Percentiles rank a stretch among this genome's conserved stretches.
Evolutionary conservation across 2,888 invertebrate genomes (phyloP).

Genomic region (Erannis defoliaria): DNA sequence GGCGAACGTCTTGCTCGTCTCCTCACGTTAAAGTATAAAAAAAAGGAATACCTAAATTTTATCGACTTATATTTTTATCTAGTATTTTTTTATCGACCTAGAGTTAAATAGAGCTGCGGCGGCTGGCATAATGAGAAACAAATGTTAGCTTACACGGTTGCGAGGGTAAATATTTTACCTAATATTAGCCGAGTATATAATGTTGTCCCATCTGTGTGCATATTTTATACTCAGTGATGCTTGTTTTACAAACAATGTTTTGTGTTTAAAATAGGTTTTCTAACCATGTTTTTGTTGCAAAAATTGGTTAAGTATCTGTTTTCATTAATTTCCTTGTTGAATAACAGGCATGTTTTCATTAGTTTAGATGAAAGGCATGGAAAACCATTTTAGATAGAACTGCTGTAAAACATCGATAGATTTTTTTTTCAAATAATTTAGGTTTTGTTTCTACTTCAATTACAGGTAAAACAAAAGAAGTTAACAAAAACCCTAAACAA

Average conservation of each 20-base stretch:
- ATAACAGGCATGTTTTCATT: background rate
- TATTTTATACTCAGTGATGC: conserved; percentile 28
- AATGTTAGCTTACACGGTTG: conserved; percentile 61
- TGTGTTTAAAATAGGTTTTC: conserved; percentile 28
- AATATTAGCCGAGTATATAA: conserved; percentile 49
- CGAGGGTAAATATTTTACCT: conserved; percentile 55
- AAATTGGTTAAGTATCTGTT: conserved; percentile 12
- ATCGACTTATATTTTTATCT: background rate
- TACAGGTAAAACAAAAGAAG: too few species aligned
- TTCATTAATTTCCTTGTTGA: conserved; percentile 3
- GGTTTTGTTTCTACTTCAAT: too few species aligned
- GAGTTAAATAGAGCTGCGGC: conserved; percentile 28
- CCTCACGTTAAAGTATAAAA: too few species aligned
- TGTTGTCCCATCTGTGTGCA: conserved; percentile 30
- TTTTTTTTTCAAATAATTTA: too few species aligned
- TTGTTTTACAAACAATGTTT: conserved; percentile 35
- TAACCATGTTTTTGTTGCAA: conserved; percentile 32
- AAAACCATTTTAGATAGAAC: background rate
- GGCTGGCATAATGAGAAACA: conserved; percentile 64
- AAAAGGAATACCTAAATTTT: too few species aligned
- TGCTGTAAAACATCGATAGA: too few species aligned
- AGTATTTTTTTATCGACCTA: background rate
- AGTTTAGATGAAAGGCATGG: background rate
- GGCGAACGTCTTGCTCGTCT: too few species aligned
- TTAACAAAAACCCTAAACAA: too few species aligned